These are phyloP conservation scores for Disparrhopalites patrizii DNA, from an alignment of 2,888 invertebrate genomes.

Conservation along the genomic window DNA sequence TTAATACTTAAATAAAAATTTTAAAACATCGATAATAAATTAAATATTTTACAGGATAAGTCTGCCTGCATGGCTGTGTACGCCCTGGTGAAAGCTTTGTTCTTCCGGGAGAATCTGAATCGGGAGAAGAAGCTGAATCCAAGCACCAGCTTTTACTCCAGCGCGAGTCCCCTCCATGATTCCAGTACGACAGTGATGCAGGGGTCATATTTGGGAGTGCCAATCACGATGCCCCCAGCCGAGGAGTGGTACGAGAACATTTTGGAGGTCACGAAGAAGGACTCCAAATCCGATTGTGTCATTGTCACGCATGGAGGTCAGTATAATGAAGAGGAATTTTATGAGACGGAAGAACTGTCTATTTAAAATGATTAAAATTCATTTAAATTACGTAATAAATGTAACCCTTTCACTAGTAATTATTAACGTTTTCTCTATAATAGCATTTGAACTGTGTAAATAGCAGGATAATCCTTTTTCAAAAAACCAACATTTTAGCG, in stretches of 20 bases:
- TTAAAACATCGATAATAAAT: no score
- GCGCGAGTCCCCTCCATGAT: not conserved
- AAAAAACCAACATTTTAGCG: no score
- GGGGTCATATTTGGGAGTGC: slow-evolving; percentile 11
- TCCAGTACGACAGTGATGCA: not conserved
- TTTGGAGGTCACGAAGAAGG: slow-evolving; percentile 28
- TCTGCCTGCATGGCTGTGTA: slow-evolving; percentile 40
- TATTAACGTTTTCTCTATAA: no score
- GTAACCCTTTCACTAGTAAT: no score
- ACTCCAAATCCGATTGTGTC: slow-evolving; percentile 34
- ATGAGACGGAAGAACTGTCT: no score
- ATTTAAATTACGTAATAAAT: no score
- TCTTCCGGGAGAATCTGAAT: slow-evolving; percentile 35
- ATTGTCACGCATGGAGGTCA: slow-evolving; percentile 39
- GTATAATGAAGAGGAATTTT: not conserved
- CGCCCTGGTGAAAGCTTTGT: slow-evolving; percentile 38
- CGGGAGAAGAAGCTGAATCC: slow-evolving; percentile 22
- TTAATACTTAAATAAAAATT: no score
- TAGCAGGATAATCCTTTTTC: no score
- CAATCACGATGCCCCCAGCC: slow-evolving; percentile 12
- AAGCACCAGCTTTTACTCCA: not conserved
- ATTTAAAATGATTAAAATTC: no score
- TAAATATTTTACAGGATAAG: slow-evolving; percentile 40
- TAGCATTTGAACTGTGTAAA: no score
- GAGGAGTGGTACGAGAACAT: slow-evolving; percentile 39